phyloP scores from a whole-genome alignment of 2,113 vertebrate species.

The Ariopsis seemanni region DNA sequence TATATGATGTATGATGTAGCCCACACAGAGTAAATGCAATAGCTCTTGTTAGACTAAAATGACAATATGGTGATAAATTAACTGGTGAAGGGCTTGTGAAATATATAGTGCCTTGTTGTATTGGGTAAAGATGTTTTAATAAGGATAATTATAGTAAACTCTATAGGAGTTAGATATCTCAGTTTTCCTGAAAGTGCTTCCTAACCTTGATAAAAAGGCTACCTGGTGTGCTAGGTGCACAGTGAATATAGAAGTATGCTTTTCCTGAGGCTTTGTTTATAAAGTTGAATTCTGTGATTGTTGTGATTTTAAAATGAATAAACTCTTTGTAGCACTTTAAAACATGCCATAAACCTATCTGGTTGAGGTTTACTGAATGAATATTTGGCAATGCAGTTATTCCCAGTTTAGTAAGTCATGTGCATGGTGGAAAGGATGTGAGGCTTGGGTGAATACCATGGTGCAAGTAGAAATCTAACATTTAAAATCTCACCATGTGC shows the following conservation, averaged over 20 bases:
- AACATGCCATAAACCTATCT: background rate
- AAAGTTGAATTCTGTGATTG: background rate
- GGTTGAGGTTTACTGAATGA: background rate
- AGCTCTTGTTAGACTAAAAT: too few relatives aligned
- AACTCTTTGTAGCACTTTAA: background rate
- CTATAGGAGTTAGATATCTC: background rate
- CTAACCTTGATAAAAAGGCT: background rate
- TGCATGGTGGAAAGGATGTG: background rate
- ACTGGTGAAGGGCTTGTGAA: background rate
- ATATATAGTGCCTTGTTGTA: background rate
- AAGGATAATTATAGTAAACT: background rate
- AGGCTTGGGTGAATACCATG: background rate
- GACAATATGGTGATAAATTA: background rate
- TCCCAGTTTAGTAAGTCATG: background rate
- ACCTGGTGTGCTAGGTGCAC: background rate
- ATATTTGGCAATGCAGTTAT: background rate
- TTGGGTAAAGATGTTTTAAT: background rate
- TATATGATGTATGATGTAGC: too few relatives aligned
- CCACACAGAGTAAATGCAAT: too few relatives aligned
- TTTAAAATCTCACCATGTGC: background rate
- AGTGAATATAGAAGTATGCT: background rate
- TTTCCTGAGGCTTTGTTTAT: background rate
- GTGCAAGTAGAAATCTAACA: conserved; percentile 4
- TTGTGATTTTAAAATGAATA: background rate
- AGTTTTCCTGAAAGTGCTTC: background rate